Percentiles rank a stretch among this genome's conserved stretches.
Evolutionary conservation across 2,113 vertebrate genomes (phyloP).

Genomic region (Larimichthys crocea): DNA sequence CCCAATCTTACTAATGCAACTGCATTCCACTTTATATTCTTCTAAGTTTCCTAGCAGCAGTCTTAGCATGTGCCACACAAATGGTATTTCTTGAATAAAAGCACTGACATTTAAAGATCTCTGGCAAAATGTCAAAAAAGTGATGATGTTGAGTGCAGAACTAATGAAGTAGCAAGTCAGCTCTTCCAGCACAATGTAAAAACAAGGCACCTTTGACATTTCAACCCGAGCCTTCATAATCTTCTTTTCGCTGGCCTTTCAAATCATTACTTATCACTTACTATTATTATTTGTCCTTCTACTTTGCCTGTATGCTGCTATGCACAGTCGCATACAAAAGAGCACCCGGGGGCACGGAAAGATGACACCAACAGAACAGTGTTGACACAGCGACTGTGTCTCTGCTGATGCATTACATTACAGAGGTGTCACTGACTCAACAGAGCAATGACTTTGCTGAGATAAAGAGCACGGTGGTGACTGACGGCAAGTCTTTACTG

Average conservation of each 20-base stretch:
- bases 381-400: constrained; percentile 72
- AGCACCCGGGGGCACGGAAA: constrained; percentile 51
- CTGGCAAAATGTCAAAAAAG: constrained; percentile 68
- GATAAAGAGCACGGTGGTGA: constrained; percentile 62
- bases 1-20: background rate
- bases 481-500: constrained; percentile 33
- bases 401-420: constrained; percentile 70
- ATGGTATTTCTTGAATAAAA: constrained; percentile 38
- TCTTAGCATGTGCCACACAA: background rate
- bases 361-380: constrained; percentile 65
- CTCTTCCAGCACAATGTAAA: constrained; percentile 32
- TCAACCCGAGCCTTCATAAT: constrained; percentile 50
- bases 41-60: background rate
- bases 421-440: constrained; percentile 67
- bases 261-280: constrained; percentile 56
- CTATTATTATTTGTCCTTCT: constrained; percentile 63
- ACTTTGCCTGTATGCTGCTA: constrained; percentile 36
- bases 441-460: constrained; percentile 64
- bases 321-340: constrained; percentile 41
- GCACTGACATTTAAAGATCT: constrained; percentile 69
- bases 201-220: constrained; percentile 72
- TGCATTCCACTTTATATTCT: background rate
- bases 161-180: constrained; percentile 34
- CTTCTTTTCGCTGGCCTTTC: constrained; percentile 39
- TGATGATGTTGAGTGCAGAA: constrained; percentile 40